Base-by-base conservation (phyloP, 2,113 vertebrate genomes). In the Gadus chalcogrammus region DNA sequence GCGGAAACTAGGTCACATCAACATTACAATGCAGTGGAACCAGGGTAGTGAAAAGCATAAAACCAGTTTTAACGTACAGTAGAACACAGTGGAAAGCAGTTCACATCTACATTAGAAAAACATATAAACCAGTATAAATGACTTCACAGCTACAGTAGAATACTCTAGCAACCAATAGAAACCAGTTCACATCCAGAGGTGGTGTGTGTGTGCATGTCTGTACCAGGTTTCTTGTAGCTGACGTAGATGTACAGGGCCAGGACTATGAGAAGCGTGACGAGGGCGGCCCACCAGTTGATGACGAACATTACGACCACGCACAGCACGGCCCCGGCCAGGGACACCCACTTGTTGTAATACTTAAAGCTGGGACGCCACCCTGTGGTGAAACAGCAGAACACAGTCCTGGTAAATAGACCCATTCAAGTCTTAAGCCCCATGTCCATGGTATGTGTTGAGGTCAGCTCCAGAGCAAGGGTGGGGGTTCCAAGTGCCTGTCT, bases 341-440 rank as follows among this genome's bases (percentile, higher is more conserved):
- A 99, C 67, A 98, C 94, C 97, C 97, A 99, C 94, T 95, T 98
- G 74, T 99, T 99, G 88, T 95, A 98, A 85, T 97, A 99, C 28
- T 94, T 96, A 86, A 99, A 99, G 75, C 96, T 97, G 79, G 97
- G 97, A 9, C 97, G 95, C 97, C 97, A 99, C 38, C 97, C 97
- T 99, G 88, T 61, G 74, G 71, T n/a, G 8, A 68, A 20, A 22
- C 11, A 38, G 7, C 1, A 6, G 7, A 27, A 15, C 16, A 4
- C 5, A 70, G 31, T 9, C 42, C 42, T 48, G 8, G 42, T 48
- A 9, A 48, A 12, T 48, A 35, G 42, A 48, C 42, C 42, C 42
- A 48, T 48, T 48, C 42, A 48, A 11, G 42, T 48, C 42, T 48
- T 48, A 48, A 48, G 42, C 42, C 42, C 42, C 0, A 48, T 48